Conservation (phyloP, 2,797 vertebrate species). For the Dromococcyx pavoninus region DNA sequence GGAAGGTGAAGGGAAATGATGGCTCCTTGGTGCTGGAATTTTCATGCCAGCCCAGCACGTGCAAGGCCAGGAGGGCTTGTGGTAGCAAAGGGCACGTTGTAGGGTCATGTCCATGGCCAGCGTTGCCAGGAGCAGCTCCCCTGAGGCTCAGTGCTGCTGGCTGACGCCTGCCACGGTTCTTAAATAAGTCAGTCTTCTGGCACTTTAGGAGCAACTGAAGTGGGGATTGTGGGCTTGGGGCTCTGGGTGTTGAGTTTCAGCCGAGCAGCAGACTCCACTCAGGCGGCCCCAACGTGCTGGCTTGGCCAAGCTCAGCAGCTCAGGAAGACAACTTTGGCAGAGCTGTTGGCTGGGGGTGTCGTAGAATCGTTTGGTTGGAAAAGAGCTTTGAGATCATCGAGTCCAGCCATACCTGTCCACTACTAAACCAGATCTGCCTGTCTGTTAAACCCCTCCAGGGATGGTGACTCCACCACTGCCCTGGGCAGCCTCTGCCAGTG, state of each 20-base stretch:
- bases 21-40: not conserved
- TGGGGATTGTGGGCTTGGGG: accelerated
- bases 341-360: too few relatives aligned
- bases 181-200: too few relatives aligned
- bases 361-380: too few relatives aligned
- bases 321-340: accelerated
- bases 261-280: not conserved
- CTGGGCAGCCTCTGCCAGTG: too few relatives aligned
- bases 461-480: too few relatives aligned
- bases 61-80: not conserved
- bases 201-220: not conserved
- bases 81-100: not conserved
- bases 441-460: too few relatives aligned
- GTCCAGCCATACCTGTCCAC: too few relatives aligned
- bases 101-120: not conserved
- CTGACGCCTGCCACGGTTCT: accelerated
- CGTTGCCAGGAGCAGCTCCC: accelerated
- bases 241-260: not conserved
- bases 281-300: accelerated
- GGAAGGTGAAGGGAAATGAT: not conserved
- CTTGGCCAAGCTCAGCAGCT: not conserved
- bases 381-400: too few relatives aligned
- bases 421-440: too few relatives aligned
- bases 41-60: accelerated
- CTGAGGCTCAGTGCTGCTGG: not conserved